Conservation (phyloP, 2,797 vertebrate species). For the Phrynocephalus forsythii region DNA sequence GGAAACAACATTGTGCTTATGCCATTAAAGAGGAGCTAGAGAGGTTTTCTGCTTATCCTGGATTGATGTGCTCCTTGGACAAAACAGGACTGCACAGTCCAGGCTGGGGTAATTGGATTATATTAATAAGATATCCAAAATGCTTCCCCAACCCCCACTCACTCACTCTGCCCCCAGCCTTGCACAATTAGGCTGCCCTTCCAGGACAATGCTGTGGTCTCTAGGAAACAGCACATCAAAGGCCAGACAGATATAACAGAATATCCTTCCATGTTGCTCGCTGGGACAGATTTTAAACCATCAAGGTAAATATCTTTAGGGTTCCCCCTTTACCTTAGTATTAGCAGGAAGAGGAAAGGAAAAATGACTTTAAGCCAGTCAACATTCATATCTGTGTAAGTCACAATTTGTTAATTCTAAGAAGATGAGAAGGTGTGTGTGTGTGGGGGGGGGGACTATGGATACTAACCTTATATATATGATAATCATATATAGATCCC, state of each 20-base stretch:
- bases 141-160: slow-evolving; percentile 45
- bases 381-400: neutral
- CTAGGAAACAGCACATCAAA: slow-evolving; percentile 65
- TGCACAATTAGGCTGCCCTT: neutral
- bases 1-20: slow-evolving; percentile 66
- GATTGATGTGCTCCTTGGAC: slow-evolving; percentile 70
- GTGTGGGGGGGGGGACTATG: neutral
- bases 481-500: neutral
- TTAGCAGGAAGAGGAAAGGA: slow-evolving; percentile 46
- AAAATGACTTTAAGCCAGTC: neutral
- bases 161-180: neutral
- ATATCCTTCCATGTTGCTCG: slow-evolving; percentile 31
- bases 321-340: slow-evolving; percentile 32
- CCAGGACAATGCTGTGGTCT: slow-evolving; percentile 60
- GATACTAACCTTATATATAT: neutral
- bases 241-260: slow-evolving; percentile 61
- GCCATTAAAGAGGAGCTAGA: slow-evolving; percentile 68
- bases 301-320: neutral
- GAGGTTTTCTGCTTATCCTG: slow-evolving; percentile 62
- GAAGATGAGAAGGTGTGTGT: neutral
- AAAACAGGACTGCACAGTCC: slow-evolving; percentile 67
- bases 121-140: slow-evolving; percentile 68
- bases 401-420: neutral
- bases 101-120: slow-evolving; percentile 71
- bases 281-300: slow-evolving; percentile 53